Evolutionary conservation across 2,797 vertebrate species (phyloP), one percentile per base, ranked within the genome.

Genomic region (Manis javanica): DNA sequence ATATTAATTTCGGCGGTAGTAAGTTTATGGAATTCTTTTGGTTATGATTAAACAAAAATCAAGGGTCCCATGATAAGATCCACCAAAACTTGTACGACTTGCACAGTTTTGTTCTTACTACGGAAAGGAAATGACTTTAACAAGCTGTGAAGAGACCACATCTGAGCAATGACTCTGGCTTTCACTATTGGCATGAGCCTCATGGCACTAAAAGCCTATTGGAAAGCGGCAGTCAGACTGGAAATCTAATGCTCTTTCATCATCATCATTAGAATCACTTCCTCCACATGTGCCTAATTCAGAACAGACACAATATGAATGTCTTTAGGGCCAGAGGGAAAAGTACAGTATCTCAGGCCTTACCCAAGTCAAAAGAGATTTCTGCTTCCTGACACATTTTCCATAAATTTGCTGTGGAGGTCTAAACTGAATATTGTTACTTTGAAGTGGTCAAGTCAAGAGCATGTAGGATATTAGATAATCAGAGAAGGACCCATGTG

Each of bases 281-380:
- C 87, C 91, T 96, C 75, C 86, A 82, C 88, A 55, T 95, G 94
- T 85, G 81, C 89, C 96, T 97, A 91, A 97, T 95, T 97, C 97
- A 93, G 97, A 96, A 96, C 92, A 94, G 96, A 96, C 55, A 81
- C 97, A 97, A 79, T 94, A 26, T 2, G 18, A 46, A 2, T 31
- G 72, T 75, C 53, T 66, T 49, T 53, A 14, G 39, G 69, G 66
- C 55, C 51, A 59, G n/a, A 42, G 51, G 46, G 72, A 51, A 83
- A 74, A 37, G 61, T 14, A 61, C 12, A 21, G 69, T 46, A 49
- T 81, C n/a, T 72, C 5, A 37, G 87, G 16, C 81, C 31, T 72
- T 19, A 10, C 51, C 29, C 39, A 31, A 10, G 31, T 90, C 68
- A 71, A 72, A 21, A 51, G 59, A 75, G 55, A 29, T 59, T 77